phyloP scores from a whole-genome alignment of 1,140 invertebrate species.

The Magallana gigas region DNA sequence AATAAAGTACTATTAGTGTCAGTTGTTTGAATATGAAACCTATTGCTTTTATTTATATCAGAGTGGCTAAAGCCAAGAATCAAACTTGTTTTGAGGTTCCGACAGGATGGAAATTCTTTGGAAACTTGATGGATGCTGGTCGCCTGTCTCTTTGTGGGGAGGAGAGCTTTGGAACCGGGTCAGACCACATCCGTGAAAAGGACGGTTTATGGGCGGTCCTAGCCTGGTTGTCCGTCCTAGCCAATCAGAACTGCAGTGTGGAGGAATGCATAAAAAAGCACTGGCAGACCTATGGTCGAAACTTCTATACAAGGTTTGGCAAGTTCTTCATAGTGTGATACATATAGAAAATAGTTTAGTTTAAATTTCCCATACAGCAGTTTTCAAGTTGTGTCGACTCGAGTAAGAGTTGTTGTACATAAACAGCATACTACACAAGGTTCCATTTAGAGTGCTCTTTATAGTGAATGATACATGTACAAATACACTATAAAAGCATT shows the following conservation, averaged over 20 bases:
- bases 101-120: conserved; percentile 98
- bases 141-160: conserved; percentile 97
- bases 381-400: too few relatives aligned
- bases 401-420: too few relatives aligned
- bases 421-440: too few relatives aligned
- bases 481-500: too few relatives aligned
- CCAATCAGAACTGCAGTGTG: conserved; percentile 81
- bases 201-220: conserved; percentile 98
- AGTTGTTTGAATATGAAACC: too few relatives aligned
- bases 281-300: conserved; percentile 95
- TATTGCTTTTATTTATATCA: conserved; percentile 66
- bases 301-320: conserved; percentile 94
- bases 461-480: too few relatives aligned
- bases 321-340: neutral
- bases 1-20: too few relatives aligned
- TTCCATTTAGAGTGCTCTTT: too few relatives aligned
- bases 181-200: conserved; percentile 90
- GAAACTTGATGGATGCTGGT: conserved; percentile 98
- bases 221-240: conserved; percentile 85
- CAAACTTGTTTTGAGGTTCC: conserved; percentile 96
- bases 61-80: conserved; percentile 88
- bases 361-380: too few relatives aligned
- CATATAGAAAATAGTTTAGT: too few relatives aligned
- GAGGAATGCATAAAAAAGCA: conserved; percentile 92
- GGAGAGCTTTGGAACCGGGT: conserved; percentile 95